These are phyloP conservation scores for Camponotus vicinus DNA, from an alignment of 1,140 invertebrate species.

Conservation along the genomic window DNA sequence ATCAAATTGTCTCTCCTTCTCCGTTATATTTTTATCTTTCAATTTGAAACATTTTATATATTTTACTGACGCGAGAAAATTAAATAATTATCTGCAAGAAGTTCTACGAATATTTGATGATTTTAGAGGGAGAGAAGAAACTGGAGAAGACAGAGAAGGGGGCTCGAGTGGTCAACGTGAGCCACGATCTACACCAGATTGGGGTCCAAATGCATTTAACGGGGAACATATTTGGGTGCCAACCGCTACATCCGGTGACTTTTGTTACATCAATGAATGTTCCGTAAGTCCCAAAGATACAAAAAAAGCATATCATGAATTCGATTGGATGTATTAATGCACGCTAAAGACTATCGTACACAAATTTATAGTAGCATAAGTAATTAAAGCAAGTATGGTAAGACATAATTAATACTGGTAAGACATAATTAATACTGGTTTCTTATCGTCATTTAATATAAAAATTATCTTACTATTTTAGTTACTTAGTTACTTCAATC, in stretches of 20 bases:
- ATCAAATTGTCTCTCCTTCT: conserved; percentile 14
- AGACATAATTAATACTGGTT: no score
- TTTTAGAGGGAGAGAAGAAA: conserved; percentile 86
- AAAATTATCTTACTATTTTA: no score
- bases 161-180: conserved; percentile 86
- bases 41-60: conserved; percentile 2
- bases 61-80: neutral
- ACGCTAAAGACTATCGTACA: neutral
- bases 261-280: conserved; percentile 96
- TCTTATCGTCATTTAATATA: no score
- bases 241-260: conserved; percentile 95
- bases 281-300: conserved; percentile 89
- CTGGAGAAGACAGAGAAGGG: conserved; percentile 70
- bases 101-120: conserved; percentile 63
- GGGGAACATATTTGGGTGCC: conserved; percentile 96
- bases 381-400: no score
- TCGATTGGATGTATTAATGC: no score
- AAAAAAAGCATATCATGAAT: neutral
- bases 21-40: neutral
- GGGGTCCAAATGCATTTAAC: conserved; percentile 92
- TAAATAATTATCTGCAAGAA: neutral
- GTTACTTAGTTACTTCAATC: no score
- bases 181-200: conserved; percentile 93
- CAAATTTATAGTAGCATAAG: neutral
- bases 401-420: no score